A percentile compares a stretch with the other conserved stretches of the same genome.
These are phyloP conservation scores for Thaleichthys pacificus DNA, from an alignment of 2,797 vertebrate species.

Conservation along the genomic window DNA sequence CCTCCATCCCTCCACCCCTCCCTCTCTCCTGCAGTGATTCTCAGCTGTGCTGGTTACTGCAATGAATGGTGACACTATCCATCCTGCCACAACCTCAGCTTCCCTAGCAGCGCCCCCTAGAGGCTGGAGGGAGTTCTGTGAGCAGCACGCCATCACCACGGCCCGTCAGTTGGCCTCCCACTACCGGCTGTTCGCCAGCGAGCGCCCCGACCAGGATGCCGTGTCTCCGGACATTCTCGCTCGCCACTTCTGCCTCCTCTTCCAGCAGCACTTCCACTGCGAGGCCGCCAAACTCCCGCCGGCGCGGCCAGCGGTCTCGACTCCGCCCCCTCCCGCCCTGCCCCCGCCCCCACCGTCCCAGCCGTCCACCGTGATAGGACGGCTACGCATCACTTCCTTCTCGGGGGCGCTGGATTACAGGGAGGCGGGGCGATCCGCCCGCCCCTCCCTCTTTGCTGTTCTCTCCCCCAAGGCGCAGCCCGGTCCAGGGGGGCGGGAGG, in stretches of 20 bases:
- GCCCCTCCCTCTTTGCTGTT: constrained; percentile 61
- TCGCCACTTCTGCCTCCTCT: constrained; percentile 88
- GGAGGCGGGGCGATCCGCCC: constrained; percentile 75
- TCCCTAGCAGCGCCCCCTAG: constrained; percentile 63
- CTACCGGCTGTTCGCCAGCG: constrained; percentile 87
- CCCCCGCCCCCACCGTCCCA: constrained; percentile 11
- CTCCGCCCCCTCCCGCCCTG: constrained; percentile 8
- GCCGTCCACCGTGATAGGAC: constrained; percentile 67
- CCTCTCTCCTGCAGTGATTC: constrained; percentile 75
- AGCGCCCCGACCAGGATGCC: constrained; percentile 84
- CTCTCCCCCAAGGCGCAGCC: constrained; percentile 65
- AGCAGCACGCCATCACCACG: constrained; percentile 90
- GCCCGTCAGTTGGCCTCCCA: constrained; percentile 91
- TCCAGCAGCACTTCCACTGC: constrained; percentile 91
- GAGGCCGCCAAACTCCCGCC: constrained; percentile 81
- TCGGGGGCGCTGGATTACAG: constrained; percentile 87
- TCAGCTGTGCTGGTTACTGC: constrained; percentile 83
- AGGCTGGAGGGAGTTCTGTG: constrained; percentile 97
- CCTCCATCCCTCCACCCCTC: constrained; percentile 10
- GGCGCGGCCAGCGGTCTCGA: constrained; percentile 19
- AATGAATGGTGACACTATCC: constrained; percentile 96
- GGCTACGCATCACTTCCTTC: constrained; percentile 70
- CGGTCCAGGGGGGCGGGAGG: constrained; percentile 56
- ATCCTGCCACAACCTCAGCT: constrained; percentile 76
- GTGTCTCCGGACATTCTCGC: constrained; percentile 89